Evolutionary conservation across 2,888 invertebrate species (phyloP), one percentile per base, ranked within the genome.

Genomic region (Brenthis ino): DNA sequence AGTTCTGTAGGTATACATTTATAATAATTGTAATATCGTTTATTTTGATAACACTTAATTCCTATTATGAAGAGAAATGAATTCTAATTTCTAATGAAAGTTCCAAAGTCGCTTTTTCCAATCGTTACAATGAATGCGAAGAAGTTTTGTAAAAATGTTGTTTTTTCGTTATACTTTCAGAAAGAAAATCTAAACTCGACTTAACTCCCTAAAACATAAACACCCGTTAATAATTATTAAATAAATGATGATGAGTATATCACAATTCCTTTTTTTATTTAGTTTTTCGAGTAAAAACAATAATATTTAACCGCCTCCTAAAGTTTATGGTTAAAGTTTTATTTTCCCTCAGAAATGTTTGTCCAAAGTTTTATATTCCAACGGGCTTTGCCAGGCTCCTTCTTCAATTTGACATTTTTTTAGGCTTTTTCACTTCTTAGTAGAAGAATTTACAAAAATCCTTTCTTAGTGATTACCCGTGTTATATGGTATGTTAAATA

Each of bases 201-300:
- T 60, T 50, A 50, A 50, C 51, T 50, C 5, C 47, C 50, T 16
- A 50, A 24, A 60, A 61, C 16, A 51, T 61, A 60, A 60, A 51
- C 33, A 50, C 37, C 13, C 61, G 50, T 61, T 33, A 61, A 61
- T 61, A 61, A 28, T 61, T 61, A 51, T 61, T 61, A 61, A 51
- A 33, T 50, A 51, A 51, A 51, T 61, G 61, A 51, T 51, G 16
- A 61, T 61, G 51, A 51, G 51, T 51, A 16, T 61, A 51, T 28
- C 28, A 28, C 28, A 28, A 4, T 28, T 13, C 16, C 16, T 24
- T 8, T 60, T 24, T 11, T 60, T 50, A 48, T 28, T 24, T 48
- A 33, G 12, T 37, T 6, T 53, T 16, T 53, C 4, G 14, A 16
- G 8, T n/a, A 53, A 53, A 28, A 53, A 53, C 51, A 51, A 51